Percentiles rank a stretch among this genome's conserved stretches.
Conservation (phyloP, 2,113 vertebrate species). For the Nicator chloris region DNA sequence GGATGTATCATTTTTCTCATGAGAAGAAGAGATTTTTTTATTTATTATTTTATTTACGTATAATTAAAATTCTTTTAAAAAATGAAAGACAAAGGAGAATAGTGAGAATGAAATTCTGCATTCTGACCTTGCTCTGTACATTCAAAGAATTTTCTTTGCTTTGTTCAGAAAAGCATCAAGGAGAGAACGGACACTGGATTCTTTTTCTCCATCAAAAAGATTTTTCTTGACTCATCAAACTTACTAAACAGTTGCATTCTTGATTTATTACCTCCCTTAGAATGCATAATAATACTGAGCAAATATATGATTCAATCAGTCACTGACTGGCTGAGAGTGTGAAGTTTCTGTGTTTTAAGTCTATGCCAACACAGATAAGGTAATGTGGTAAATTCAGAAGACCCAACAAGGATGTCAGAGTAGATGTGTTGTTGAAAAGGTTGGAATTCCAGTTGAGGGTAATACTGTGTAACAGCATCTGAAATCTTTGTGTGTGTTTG, state of each 20-base stretch:
- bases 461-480: background rate
- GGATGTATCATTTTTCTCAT: background rate
- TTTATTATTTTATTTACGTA: background rate
- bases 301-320: background rate
- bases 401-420: background rate
- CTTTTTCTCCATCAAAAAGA: background rate
- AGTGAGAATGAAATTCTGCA: accelerated
- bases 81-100: background rate
- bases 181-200: background rate
- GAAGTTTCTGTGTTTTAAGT: background rate
- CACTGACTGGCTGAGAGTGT: background rate
- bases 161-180: background rate
- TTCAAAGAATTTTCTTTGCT: background rate
- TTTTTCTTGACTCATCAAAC: background rate
- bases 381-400: background rate
- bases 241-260: background rate
- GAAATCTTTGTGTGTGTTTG: background rate
- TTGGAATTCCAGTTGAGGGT: background rate
- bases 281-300: background rate
- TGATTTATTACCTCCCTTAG: background rate
- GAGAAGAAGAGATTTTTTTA: background rate
- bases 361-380: background rate
- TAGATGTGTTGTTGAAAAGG: background rate
- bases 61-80: background rate
- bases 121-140: background rate